A percentile compares a stretch with the other conserved stretches of the same genome.
phyloP scores from a whole-genome alignment of 2,797 vertebrate genomes.

The Hipposideros larvatus region DNA sequence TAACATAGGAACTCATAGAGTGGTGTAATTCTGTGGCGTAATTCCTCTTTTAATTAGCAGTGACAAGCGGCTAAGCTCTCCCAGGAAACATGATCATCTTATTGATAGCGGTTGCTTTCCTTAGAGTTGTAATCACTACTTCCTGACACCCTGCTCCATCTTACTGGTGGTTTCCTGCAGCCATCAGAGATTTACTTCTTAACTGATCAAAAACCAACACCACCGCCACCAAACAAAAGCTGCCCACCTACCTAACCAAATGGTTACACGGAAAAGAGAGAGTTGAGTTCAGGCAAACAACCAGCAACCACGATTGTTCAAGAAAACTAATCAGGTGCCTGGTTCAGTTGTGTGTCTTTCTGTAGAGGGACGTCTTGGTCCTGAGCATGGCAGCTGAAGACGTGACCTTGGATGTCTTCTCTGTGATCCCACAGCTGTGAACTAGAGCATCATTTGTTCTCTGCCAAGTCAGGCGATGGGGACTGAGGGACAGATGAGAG shows the following conservation, averaged over 20 bases:
- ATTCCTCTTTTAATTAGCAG: slow-evolving; percentile 19
- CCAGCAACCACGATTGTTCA: background rate
- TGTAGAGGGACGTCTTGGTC: background rate
- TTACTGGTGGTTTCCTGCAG: background rate
- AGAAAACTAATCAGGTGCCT: background rate
- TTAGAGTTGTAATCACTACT: background rate
- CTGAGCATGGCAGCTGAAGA: background rate
- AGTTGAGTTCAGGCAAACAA: background rate
- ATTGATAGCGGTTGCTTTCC: background rate
- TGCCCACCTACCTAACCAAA: background rate
- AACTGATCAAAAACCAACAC: background rate
- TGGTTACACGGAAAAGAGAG: background rate
- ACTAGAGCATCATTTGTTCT: background rate
- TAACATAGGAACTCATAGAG: background rate
- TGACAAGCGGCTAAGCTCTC: background rate
- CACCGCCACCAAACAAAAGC: background rate
- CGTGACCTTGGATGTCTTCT: background rate
- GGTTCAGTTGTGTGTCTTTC: background rate
- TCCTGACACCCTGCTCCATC: background rate
- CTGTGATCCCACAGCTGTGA: background rate
- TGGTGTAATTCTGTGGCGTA: background rate
- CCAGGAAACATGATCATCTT: background rate
- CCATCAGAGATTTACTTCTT: background rate
- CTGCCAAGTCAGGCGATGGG: rapidly evolving
- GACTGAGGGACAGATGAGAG: background rate